A percentile compares a stretch with the other conserved stretches of the same genome.
phyloP scores from a whole-genome alignment of 2,888 invertebrate genomes.

The Polylopha cassiicola region DNA sequence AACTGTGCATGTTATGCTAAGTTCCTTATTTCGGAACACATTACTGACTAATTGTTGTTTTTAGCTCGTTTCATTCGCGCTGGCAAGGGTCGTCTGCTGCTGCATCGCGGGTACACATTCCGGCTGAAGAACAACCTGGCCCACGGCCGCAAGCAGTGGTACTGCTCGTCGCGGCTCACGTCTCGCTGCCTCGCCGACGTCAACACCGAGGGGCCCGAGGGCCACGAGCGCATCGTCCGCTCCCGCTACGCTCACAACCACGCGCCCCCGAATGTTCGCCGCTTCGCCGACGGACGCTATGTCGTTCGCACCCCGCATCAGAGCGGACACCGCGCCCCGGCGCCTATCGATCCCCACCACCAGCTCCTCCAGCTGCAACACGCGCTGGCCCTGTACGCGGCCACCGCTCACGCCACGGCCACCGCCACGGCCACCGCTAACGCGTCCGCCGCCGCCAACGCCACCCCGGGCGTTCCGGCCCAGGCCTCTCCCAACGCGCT shows the following conservation, averaged over 20 bases:
- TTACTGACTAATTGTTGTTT: slow-evolving; percentile 36
- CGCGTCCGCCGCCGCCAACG: slow-evolving; percentile 30
- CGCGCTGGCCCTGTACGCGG: slow-evolving; percentile 67
- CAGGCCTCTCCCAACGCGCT: slow-evolving; percentile 50
- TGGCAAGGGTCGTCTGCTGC: slow-evolving; percentile 64
- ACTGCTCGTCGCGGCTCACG: slow-evolving; percentile 69
- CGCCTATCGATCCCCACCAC: slow-evolving; percentile 67
- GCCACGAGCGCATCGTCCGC: slow-evolving; percentile 70
- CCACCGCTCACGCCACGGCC: slow-evolving; percentile 66
- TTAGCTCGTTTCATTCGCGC: slow-evolving; percentile 71
- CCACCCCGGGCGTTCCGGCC: slow-evolving; percentile 40
- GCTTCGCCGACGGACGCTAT: slow-evolving; percentile 70
- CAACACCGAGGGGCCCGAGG: slow-evolving; percentile 72
- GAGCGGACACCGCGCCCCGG: slow-evolving; percentile 69
- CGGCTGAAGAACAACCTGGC: slow-evolving; percentile 71
- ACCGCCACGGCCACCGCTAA: slow-evolving; percentile 49
- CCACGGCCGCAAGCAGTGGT: slow-evolving; percentile 74
- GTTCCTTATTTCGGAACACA: neutral
- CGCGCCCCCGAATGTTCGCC: slow-evolving; percentile 70
- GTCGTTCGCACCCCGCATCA: slow-evolving; percentile 73
- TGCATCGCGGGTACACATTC: slow-evolving; percentile 71
- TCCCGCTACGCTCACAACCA: slow-evolving; percentile 71
- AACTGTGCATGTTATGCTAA: slow-evolving; percentile 9
- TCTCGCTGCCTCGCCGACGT: slow-evolving; percentile 71
- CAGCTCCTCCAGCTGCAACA: slow-evolving; percentile 71